Conservation (phyloP, 1,140 invertebrate species). For the Samia ricini region DNA sequence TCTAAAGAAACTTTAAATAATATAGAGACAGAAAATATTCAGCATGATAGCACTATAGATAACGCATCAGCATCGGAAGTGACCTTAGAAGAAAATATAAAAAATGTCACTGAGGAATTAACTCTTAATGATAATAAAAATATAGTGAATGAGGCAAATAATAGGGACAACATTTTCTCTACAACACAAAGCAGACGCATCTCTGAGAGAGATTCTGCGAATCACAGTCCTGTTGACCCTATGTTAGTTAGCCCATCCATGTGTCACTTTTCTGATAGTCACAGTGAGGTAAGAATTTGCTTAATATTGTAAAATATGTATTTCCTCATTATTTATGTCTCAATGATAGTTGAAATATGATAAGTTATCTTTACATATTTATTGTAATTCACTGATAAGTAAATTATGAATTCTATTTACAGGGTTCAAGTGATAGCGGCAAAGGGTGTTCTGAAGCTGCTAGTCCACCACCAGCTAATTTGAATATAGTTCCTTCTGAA, state of each 20-base stretch:
- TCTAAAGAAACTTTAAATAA: constrained; percentile 32
- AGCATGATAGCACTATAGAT: constrained; percentile 39
- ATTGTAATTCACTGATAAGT: not conserved
- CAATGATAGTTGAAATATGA: not conserved
- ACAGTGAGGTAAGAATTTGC: constrained; percentile 78
- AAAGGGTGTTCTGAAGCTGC: constrained; percentile 85
- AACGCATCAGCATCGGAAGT: constrained; percentile 34
- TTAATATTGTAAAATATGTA: constrained; percentile 12
- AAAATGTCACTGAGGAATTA: constrained; percentile 47
- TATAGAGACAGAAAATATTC: constrained; percentile 31
- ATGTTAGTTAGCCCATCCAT: constrained; percentile 81
- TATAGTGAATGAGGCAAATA: constrained; percentile 49
- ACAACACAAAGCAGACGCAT: constrained; percentile 69
- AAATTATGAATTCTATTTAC: constrained; percentile 23
- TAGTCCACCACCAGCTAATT: constrained; percentile 77
- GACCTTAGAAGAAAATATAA: constrained; percentile 33
- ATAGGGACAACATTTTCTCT: constrained; percentile 57
- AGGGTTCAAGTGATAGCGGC: constrained; percentile 88
- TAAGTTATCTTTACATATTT: not conserved
- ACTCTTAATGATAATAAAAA: constrained; percentile 38
- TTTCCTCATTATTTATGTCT: not conserved
- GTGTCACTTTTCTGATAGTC: constrained; percentile 82
- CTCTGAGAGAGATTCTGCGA: constrained; percentile 82
- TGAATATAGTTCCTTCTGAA: constrained; percentile 61
- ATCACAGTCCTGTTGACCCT: constrained; percentile 82